phyloP scores from a whole-genome alignment of 2,888 invertebrate species.

The Pegoplata infirma region DNA sequence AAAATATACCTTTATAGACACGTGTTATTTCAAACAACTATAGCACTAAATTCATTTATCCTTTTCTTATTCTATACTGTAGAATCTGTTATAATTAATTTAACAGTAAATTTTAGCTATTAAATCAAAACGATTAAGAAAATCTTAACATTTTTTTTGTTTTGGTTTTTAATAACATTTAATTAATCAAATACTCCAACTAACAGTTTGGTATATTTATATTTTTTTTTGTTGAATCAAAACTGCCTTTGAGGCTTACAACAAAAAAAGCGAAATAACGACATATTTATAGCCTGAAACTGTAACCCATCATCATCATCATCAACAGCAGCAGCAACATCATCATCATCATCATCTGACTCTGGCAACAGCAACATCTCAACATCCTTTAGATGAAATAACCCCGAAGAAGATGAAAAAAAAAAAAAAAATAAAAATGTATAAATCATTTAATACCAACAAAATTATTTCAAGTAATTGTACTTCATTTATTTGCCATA shows the following conservation, averaged over 20 bases:
- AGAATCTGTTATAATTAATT: slow-evolving; percentile 17
- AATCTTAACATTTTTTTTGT: background rate
- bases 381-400: slow-evolving; percentile 8
- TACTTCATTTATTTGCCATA: slow-evolving; percentile 35
- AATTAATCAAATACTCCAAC: slow-evolving; percentile 18
- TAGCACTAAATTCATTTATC: too few relatives aligned
- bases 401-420: too few relatives aligned
- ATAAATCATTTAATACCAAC: slow-evolving; percentile 27
- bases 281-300: slow-evolving; percentile 20
- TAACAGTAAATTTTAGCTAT: background rate
- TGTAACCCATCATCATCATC: slow-evolving; percentile 28
- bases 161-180: slow-evolving; percentile 12
- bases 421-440: too few relatives aligned
- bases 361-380: background rate
- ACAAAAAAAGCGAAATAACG: background rate
- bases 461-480: slow-evolving; percentile 31
- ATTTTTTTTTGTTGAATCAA: background rate
- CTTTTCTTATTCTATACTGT: too few relatives aligned
- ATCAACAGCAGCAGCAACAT: slow-evolving; percentile 7
- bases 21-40: background rate
- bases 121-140: slow-evolving; percentile 8
- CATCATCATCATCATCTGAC: slow-evolving; percentile 2
- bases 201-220: background rate
- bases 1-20: background rate
- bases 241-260: background rate